Evolutionary conservation across 2,113 vertebrate species (phyloP).

Genomic region (Syngnathus scovelli): DNA sequence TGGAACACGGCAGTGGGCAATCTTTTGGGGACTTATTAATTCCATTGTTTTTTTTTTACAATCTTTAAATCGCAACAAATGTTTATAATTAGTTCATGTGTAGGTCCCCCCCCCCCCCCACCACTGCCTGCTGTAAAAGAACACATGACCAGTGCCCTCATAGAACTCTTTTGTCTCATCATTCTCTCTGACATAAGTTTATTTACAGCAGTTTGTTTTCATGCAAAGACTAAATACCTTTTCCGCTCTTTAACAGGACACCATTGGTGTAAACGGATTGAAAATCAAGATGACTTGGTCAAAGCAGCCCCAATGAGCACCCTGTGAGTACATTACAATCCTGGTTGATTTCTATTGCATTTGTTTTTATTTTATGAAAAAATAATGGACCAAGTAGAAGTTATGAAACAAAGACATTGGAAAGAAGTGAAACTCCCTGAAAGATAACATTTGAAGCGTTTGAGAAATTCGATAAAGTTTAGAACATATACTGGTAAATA

Average conservation of each 20-base stretch:
- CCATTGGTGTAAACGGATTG: slow-evolving; percentile 12
- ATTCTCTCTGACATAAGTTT: neutral
- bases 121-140: slow-evolving; percentile 15
- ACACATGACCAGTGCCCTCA: slow-evolving; percentile 13
- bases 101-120: slow-evolving; percentile 1
- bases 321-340: slow-evolving; percentile 42
- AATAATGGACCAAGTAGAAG: slow-evolving; percentile 7
- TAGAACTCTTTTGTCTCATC: neutral
- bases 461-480: slow-evolving; percentile 28
- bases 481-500: slow-evolving; percentile 16
- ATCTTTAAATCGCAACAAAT: neutral
- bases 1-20: neutral
- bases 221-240: slow-evolving; percentile 8
- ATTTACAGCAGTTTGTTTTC: slow-evolving; percentile 32
- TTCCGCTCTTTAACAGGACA: neutral
- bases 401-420: slow-evolving; percentile 31
- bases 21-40: neutral
- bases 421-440: slow-evolving; percentile 49
- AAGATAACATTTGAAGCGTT: slow-evolving; percentile 12
- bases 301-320: slow-evolving; percentile 22
- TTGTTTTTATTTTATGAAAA: slow-evolving; percentile 23
- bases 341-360: slow-evolving; percentile 35
- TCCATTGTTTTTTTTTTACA: neutral
- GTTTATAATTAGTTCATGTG: no score
- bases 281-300: slow-evolving; percentile 2